These are phyloP conservation scores for Hipparchia semele DNA, from an alignment of 2,888 invertebrate species.

Conservation along the genomic window DNA sequence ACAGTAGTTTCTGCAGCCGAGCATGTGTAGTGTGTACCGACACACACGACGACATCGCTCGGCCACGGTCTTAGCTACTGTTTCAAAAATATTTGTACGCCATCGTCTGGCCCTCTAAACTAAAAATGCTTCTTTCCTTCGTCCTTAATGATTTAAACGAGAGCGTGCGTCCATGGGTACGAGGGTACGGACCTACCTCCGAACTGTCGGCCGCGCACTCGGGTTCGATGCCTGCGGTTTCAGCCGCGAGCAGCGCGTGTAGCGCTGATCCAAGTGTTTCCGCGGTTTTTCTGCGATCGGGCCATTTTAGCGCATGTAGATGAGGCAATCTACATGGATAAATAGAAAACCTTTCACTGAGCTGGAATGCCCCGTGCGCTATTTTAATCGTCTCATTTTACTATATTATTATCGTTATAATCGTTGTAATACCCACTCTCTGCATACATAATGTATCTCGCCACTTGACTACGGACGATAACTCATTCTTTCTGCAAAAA, in stretches of 20 bases:
- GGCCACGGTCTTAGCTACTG: neutral
- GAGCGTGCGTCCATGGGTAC: no score
- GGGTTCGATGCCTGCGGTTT: neutral
- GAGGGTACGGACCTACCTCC: no score
- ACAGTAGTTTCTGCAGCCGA: constrained; percentile 28
- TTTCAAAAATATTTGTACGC: neutral
- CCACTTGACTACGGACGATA: constrained; percentile 1
- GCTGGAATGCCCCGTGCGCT: neutral
- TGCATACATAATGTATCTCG: constrained; percentile 1
- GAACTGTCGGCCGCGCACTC: no score
- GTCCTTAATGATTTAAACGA: no score
- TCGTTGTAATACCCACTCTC: neutral
- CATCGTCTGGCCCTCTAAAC: no score
- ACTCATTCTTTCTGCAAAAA: neutral
- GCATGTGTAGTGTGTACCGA: neutral
- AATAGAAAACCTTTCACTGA: constrained; percentile 1
- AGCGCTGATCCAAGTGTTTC: neutral
- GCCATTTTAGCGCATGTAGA: neutral
- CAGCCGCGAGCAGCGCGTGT: neutral
- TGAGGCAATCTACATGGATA: constrained; percentile 1
- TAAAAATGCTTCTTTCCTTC: no score
- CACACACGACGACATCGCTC: neutral
- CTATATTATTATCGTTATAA: neutral
- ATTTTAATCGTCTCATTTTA: neutral
- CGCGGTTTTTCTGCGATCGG: neutral